A percentile compares a stretch with the other conserved stretches of the same genome.
Evolutionary conservation across 2,888 invertebrate species (phyloP).

Genomic region (Baronia brevicornis): DNA sequence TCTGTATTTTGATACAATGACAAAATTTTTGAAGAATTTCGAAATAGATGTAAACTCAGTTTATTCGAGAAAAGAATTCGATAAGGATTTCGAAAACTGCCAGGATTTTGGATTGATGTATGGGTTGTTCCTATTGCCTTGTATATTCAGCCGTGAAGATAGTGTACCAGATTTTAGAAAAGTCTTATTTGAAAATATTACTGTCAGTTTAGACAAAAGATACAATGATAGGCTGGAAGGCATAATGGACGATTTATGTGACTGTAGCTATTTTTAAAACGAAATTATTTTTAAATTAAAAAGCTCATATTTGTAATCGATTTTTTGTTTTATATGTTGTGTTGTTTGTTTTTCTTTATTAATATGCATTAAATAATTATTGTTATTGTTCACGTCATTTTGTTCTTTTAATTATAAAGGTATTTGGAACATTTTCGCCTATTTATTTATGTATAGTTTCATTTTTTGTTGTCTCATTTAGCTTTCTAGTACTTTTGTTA

Average conservation of each 20-base stretch:
- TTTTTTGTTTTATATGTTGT: too few species aligned
- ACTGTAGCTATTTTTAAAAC: conserved; percentile 25
- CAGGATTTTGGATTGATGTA: conserved; percentile 21
- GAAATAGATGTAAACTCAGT: conserved; percentile 25
- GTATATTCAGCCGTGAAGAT: conserved; percentile 19
- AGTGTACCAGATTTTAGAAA: conserved; percentile 21
- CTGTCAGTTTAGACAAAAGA: conserved; percentile 19
- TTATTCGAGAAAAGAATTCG: conserved; percentile 31
- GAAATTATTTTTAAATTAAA: background rate
- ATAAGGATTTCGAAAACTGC: conserved; percentile 23
- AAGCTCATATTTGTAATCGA: too few species aligned
- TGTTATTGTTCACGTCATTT: too few species aligned
- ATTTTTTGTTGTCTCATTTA: too few species aligned
- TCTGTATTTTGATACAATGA: conserved; percentile 30
- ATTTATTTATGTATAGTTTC: too few species aligned
- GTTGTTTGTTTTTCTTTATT: too few species aligned
- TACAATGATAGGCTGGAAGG: conserved; percentile 26
- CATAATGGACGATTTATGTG: conserved; percentile 32
- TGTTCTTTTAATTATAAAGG: too few species aligned
- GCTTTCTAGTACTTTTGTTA: too few species aligned
- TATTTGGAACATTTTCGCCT: too few species aligned
- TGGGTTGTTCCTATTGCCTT: conserved; percentile 16
- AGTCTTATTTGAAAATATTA: conserved; percentile 12
- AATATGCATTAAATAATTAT: too few species aligned
- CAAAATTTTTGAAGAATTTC: conserved; percentile 29